Conservation (phyloP, 2,797 vertebrate species). For the Sebastiscus tertius region DNA sequence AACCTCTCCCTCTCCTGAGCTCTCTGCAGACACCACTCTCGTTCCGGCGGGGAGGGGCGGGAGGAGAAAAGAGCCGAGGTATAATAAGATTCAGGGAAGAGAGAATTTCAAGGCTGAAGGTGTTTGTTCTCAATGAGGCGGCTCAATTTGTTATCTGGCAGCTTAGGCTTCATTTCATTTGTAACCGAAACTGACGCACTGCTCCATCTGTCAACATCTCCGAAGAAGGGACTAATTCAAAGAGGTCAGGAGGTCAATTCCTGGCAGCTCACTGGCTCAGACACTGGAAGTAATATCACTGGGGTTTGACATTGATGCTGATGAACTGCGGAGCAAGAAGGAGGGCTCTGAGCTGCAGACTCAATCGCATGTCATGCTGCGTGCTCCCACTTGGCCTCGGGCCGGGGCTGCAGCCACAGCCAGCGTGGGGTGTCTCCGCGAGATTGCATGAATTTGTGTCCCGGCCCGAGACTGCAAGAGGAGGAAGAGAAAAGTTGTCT, state of each 20-base stretch:
- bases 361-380: conserved; percentile 53
- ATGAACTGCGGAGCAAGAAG: conserved; percentile 56
- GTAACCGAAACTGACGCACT: conserved; percentile 14
- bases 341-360: conserved; percentile 32
- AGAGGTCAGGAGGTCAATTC: conserved; percentile 49
- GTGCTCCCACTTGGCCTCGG: conserved; percentile 34
- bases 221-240: conserved; percentile 21
- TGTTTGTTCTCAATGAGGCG: conserved; percentile 35
- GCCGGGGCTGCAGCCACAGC: conserved; percentile 23
- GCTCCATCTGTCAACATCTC: conserved; percentile 19
- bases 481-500: conserved; percentile 13
- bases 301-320: conserved; percentile 64
- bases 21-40: conserved; percentile 35
- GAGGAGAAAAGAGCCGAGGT: background rate
- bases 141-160: conserved; percentile 20
- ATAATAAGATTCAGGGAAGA: conserved; percentile 24
- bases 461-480: conserved; percentile 5
- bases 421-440: conserved; percentile 17
- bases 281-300: conserved; percentile 41
- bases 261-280: conserved; percentile 44
- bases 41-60: conserved; percentile 40
- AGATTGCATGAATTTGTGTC: conserved; percentile 31
- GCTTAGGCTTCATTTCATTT: conserved; percentile 36
- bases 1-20: conserved; percentile 50
- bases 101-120: conserved; percentile 19